A percentile compares a stretch with the other conserved stretches of the same genome.
These are phyloP conservation scores for Colinus virginianus DNA, from an alignment of 2,113 vertebrate genomes.

Conservation along the genomic window DNA sequence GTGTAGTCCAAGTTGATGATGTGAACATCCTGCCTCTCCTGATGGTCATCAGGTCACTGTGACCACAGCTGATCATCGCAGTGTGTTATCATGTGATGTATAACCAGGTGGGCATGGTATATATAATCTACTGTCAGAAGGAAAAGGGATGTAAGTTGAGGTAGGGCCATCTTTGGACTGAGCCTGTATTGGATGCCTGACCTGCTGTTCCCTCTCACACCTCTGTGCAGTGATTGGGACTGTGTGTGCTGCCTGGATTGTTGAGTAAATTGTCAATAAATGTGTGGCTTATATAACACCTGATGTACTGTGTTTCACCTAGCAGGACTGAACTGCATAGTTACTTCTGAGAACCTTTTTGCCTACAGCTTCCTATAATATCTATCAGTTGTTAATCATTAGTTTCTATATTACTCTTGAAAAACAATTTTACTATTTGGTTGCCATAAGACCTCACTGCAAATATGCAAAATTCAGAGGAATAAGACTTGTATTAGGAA, in stretches of 20 bases:
- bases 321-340: accelerated
- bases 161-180: not conserved
- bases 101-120: not conserved
- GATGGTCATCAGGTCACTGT: not conserved
- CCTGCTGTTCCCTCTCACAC: not conserved
- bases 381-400: not conserved
- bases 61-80: not conserved
- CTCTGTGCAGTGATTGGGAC: not conserved
- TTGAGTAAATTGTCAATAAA: conserved; percentile 41
- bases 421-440: not conserved
- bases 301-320: not conserved
- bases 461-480: not conserved
- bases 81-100: not conserved
- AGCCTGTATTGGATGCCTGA: accelerated
- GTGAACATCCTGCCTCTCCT: not conserved
- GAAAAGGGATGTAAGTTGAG: not conserved
- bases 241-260: not conserved
- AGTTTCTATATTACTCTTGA: not conserved
- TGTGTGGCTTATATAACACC: not conserved
- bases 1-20: not conserved
- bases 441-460: not conserved
- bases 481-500: not conserved
- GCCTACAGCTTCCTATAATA: not conserved
- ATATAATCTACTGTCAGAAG: not conserved
- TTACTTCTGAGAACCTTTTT: not conserved